Evolutionary conservation across 2,797 vertebrate species (phyloP), one percentile per base, ranked within the genome.

Genomic region (Onychomys arenicola): DNA sequence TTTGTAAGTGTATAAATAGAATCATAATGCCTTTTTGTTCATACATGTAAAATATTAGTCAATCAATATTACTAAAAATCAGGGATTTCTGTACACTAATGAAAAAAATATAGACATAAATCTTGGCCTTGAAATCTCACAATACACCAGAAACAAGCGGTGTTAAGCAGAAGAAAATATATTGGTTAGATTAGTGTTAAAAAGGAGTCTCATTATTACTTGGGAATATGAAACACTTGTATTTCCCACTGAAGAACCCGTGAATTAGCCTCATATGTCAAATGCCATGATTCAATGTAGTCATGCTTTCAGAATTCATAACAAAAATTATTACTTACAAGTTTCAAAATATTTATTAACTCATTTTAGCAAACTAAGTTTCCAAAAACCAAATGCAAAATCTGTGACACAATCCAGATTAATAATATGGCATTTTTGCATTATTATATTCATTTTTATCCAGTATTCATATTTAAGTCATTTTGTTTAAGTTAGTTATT

Each of bases 191-290:
- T 2, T 10, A 40, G 0, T 77, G 0, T 59, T 78, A 43, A 86
- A 92, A 94, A 89, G 25, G 34, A 2, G 46, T 65, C 2, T 49
- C 17, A 65, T 46, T 85, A 49, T 43, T 90, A 8, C 40, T 69
- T 67, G 12, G 0, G 29, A 85, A 88, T 73, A 63, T 37, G 81
- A 92, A 17, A 77, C 23, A 85, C 5, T 46, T 57, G 8, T 69
- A 73, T 78, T 94, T 96, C 77, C 55, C 16, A 92, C 16, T 89
- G 23, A 34, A 11, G 85, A 89, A 93, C 1, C 76, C 25, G 63
- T 46, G 13, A 91, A 91, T 57, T 19, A 89, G 25, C 9, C 2
- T 95, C 34, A 43, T 0, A 29, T 83, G 88, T 89, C 23, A 89
- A 1, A 71, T 73, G 0, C 14, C 29, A 80, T 78, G 21, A 96